phyloP scores from a whole-genome alignment of 2,888 invertebrate species.

The Himalopsyche anomala region DNA sequence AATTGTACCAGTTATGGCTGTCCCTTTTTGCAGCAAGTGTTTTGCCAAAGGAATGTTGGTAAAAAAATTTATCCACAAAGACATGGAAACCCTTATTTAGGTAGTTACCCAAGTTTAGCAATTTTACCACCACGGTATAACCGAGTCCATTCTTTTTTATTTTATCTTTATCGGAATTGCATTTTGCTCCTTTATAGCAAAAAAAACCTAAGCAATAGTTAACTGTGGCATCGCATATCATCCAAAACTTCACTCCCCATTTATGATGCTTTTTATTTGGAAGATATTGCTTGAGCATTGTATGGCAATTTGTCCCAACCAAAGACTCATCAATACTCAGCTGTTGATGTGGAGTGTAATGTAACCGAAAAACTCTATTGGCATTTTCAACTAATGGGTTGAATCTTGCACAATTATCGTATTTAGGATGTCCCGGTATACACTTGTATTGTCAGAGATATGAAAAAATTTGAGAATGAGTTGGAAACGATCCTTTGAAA shows the following conservation, averaged over 20 bases:
- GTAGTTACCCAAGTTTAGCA: too few species aligned
- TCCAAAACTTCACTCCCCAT: neutral
- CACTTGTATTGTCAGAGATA: neutral
- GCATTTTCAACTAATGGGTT: neutral
- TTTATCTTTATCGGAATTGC: too few species aligned
- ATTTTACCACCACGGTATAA: too few species aligned
- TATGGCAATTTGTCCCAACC: neutral
- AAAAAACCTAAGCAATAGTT: too few species aligned
- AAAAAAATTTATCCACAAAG: too few species aligned
- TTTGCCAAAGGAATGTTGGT: too few species aligned
- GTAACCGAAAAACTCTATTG: neutral
- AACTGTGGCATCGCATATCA: too few species aligned
- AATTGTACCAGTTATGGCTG: too few species aligned
- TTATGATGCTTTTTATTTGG: neutral
- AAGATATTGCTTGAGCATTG: neutral
- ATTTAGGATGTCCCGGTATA: neutral
- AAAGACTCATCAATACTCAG: neutral
- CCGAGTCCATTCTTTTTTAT: too few species aligned
- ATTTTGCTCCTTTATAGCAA: too few species aligned
- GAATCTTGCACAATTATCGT: neutral
- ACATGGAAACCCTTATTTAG: too few species aligned
- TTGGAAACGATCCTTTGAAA: neutral
- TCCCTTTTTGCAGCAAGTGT: too few species aligned
- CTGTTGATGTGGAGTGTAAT: conserved; percentile 1
- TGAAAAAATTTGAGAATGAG: neutral